These are phyloP conservation scores for Kryphioiulus occultus DNA, from an alignment of 2,888 invertebrate species.

Conservation along the genomic window DNA sequence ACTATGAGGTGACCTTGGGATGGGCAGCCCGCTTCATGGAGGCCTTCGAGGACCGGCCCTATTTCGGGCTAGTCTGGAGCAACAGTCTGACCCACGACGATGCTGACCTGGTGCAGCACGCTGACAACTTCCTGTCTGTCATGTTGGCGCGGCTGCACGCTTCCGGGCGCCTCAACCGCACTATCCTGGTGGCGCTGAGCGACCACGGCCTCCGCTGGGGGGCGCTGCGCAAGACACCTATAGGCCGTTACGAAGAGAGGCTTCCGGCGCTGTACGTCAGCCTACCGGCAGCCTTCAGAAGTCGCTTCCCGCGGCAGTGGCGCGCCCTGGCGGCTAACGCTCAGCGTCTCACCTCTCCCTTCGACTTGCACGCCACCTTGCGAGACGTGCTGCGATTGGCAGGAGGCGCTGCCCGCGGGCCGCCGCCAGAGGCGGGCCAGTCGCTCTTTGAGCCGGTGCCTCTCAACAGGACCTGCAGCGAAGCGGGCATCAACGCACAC, in stretches of 20 bases:
- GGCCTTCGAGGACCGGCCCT: slow-evolving; percentile 69
- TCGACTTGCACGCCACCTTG: slow-evolving; percentile 83
- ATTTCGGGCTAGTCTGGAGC: slow-evolving; percentile 87
- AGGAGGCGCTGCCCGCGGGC: slow-evolving; percentile 75
- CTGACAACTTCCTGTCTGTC: background rate
- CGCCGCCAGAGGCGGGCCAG: slow-evolving; percentile 73
- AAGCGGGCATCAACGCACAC: slow-evolving; percentile 39
- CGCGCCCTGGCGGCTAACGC: slow-evolving; percentile 67
- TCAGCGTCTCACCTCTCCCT: slow-evolving; percentile 79
- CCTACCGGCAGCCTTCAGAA: slow-evolving; percentile 76
- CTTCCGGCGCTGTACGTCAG: slow-evolving; percentile 80
- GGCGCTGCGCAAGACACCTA: slow-evolving; percentile 3
- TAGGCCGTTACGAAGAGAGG: slow-evolving; percentile 72
- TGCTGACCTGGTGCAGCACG: background rate
- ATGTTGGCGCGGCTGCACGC: background rate
- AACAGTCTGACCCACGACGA: slow-evolving; percentile 76
- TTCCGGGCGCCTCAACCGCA: background rate
- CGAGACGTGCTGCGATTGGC: slow-evolving; percentile 65
- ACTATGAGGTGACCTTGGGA: slow-evolving; percentile 75
- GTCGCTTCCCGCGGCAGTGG: slow-evolving; percentile 70
- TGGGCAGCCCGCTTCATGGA: slow-evolving; percentile 73
- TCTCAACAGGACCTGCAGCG: slow-evolving; percentile 13
- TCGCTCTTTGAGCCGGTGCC: slow-evolving; percentile 55
- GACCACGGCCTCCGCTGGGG: slow-evolving; percentile 51
- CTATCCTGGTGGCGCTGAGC: slow-evolving; percentile 26